Evolutionary conservation across 2,797 vertebrate species (phyloP), one percentile per base, ranked within the genome.

Genomic region (Nyctalus aviator): DNA sequence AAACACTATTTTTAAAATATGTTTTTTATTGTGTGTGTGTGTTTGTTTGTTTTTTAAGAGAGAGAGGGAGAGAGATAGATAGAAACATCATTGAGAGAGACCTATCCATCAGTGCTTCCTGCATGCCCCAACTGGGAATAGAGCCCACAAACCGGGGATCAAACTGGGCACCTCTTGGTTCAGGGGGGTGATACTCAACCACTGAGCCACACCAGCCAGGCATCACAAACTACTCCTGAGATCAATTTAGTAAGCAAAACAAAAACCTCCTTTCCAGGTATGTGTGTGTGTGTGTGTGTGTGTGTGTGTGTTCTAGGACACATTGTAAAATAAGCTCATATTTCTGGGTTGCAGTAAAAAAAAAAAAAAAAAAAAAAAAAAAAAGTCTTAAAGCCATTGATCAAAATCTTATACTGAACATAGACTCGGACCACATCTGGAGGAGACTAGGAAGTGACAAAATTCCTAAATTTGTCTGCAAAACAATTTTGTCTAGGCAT

Each of bases 261-360:
- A 8, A 20, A 32, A 6, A 57, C 13, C 3, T 25, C 50, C 8
- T 37, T 27, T 18, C 1, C 5, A 3, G 25, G 5, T 17, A 23
- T 0, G 4, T 25, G 4, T 15, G 35, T 0, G 44, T 44, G 1
- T 21, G 69, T 3, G 6, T 2, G 5, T 0, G 18, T 17, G 13
- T 18, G 30, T 1, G 17, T 8, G 1, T 7, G 13, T 21, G 14
- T 9, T 55, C n/a, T 27, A 44, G 17, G 21, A 71, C 81, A 89
- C 44, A 44, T 11, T n/a, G 44, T 20, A 73, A 91, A 87, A 14
- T 7, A 5, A 50, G 37, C 6, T 48, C 69, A 44, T 37, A 66
- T 10, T 77, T 88, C 69, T 88, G 25, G 27, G 53, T 8, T 44
- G 14, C 8, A 30, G 21, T 41, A 41, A 41, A 41, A 41, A 41